Evolutionary conservation across 2,797 vertebrate species (phyloP).

Genomic region (Pseudomugil gertrudae): DNA sequence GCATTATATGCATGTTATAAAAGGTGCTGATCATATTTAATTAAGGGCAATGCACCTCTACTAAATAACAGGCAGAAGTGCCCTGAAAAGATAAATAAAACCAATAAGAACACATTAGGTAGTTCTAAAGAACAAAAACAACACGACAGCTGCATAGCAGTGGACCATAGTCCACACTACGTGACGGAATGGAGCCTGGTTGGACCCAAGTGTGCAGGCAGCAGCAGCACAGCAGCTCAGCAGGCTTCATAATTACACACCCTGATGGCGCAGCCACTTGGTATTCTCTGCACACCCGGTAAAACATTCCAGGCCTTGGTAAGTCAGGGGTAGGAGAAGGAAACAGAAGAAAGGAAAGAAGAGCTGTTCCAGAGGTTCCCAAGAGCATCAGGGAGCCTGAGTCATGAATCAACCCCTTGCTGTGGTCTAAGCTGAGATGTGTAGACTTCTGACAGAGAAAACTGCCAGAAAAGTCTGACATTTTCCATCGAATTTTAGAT

Average conservation of each 20-base stretch:
- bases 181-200: conserved; percentile 21
- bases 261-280: conserved; percentile 73
- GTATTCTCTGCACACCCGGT: conserved; percentile 79
- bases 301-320: conserved; percentile 74
- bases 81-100: background rate
- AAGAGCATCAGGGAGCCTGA: conserved; percentile 26
- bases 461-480: conserved; percentile 4
- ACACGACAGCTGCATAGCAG: conserved; percentile 18
- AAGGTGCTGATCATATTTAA: background rate
- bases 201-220: conserved; percentile 51
- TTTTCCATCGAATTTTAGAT: conserved; percentile 1
- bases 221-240: conserved; percentile 57
- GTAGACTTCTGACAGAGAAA: conserved; percentile 23
- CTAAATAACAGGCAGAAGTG: background rate
- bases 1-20: background rate
- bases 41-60: background rate
- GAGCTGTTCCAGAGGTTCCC: conserved; percentile 37
- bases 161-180: conserved; percentile 31
- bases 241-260: conserved; percentile 78
- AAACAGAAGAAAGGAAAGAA: conserved; percentile 20
- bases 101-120: conserved; percentile 12
- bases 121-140: conserved; percentile 21
- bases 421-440: conserved; percentile 18
- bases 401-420: conserved; percentile 41
- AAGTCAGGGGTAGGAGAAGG: conserved; percentile 47